phyloP scores from a whole-genome alignment of 2,888 invertebrate species.

The Cyaniris semiargus region DNA sequence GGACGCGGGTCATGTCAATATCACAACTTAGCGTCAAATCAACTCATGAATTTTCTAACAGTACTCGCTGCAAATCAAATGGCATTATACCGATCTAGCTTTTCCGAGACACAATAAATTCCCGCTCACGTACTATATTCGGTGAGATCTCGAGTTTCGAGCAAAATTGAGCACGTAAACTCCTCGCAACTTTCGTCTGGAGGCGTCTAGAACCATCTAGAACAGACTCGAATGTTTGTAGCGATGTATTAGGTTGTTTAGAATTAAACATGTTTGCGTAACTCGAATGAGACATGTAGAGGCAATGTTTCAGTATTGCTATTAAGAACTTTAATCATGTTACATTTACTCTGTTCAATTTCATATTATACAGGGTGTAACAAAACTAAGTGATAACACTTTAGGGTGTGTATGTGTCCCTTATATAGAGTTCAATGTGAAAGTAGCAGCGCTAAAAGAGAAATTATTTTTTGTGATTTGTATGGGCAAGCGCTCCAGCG shows the following conservation, averaged over 20 bases:
- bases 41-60: conserved; percentile 14
- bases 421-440: too few species aligned
- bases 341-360: too few species aligned
- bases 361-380: too few species aligned
- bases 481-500: too few species aligned
- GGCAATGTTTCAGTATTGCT: not conserved
- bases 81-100: conserved; percentile 5
- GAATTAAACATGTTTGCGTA: not conserved
- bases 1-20: conserved; percentile 9
- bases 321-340: too few species aligned
- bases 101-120: not conserved
- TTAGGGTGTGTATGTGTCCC: too few species aligned
- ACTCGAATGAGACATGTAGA: not conserved
- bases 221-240: conserved; percentile 11
- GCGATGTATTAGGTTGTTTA: conserved; percentile 7
- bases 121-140: conserved; percentile 20
- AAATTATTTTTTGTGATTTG: too few species aligned
- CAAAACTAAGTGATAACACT: too few species aligned
- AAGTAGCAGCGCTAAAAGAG: too few species aligned
- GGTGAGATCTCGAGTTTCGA: not conserved
- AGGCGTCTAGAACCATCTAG: not conserved
- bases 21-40: conserved; percentile 1
- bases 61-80: conserved; percentile 12
- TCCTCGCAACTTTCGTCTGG: not conserved
- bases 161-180: conserved; percentile 28